These are phyloP conservation scores for Automeris io DNA, from an alignment of 2,888 invertebrate species.

Conservation along the genomic window DNA sequence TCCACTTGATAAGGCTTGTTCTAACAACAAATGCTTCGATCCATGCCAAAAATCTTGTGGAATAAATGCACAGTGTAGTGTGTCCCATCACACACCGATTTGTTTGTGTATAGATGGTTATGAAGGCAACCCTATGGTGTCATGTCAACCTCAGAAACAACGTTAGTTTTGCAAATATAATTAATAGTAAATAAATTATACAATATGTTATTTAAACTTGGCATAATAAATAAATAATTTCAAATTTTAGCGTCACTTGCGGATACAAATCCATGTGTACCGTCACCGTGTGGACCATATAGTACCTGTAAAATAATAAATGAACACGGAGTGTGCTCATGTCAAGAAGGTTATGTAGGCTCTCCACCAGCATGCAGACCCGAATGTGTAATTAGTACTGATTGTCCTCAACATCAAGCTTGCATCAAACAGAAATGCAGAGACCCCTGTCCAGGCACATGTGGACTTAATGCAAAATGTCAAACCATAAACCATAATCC, in stretches of 20 bases:
- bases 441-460: constrained; percentile 87
- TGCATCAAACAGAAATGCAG: constrained; percentile 85
- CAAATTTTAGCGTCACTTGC: constrained; percentile 56
- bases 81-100: constrained; percentile 88
- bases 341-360: constrained; percentile 84
- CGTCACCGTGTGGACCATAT: constrained; percentile 87
- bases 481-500: constrained; percentile 87
- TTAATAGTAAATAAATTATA: not conserved
- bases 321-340: constrained; percentile 87
- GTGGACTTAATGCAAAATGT: constrained; percentile 84
- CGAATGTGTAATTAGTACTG: constrained; percentile 86
- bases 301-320: constrained; percentile 84
- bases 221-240: constrained; percentile 12
- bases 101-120: constrained; percentile 87
- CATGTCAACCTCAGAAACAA: constrained; percentile 67
- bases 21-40: constrained; percentile 90
- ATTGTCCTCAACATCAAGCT: constrained; percentile 83
- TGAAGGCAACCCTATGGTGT: constrained; percentile 84
- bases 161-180: constrained; percentile 45
- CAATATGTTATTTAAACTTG: not conserved
- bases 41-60: constrained; percentile 91
- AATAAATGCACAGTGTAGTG: constrained; percentile 85
- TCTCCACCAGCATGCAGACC: constrained; percentile 86
- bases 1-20: constrained; percentile 84
- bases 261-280: constrained; percentile 80